Base-by-base conservation (phyloP, 92 coral and sea anemone genomes). In the Montipora capitata region DNA sequence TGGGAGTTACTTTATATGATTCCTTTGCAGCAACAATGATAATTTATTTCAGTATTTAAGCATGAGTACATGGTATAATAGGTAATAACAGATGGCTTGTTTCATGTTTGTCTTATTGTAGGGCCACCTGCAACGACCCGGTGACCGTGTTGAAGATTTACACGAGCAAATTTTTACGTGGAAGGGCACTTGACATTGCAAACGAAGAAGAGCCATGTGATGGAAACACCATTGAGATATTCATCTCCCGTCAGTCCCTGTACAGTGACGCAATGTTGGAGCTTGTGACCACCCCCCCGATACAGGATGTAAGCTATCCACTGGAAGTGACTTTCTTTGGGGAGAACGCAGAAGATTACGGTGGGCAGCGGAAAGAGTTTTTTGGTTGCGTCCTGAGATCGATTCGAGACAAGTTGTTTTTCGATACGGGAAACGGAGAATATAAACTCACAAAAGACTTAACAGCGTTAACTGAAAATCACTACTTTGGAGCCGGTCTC, bases 301-400 rank as follows among this genome's bases (percentile, higher is more conserved):
- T 68, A 7, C 52, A 57, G 10, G 94, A 91, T 61, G 57, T 82
- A 58, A 91, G 94, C 68, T 58, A 45, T 10, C 85, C 94, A 0
- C 58, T 81, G 17, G 88, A 87, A 9, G 88, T 92, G 1, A 92
- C 88, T 2, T 92, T 82, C 68, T 68, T 52, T 51, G 90, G 92
- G 4, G 94, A 91, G 51, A 12, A 27, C 7, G 94, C 89, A 10
- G 58, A 18, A 17, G 91, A 91, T 42, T 87, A 79, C 40, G 94
- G 94, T 5, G 94, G 94, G 51, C 94, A 88, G 11, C 18, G 95
- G 27, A 83, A 82, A 74, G 87, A 92, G 41, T 92, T 92, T 51
- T 42, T 92, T 17, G 80, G 89, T 11, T n/a, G 63, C 38, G 79
- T 68, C 68, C 40, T 88, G 43, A 79, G 90, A 40, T 77, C 68